Evolutionary conservation across 2,888 invertebrate genomes (phyloP).

Genomic region (Ormyrus labotus): DNA sequence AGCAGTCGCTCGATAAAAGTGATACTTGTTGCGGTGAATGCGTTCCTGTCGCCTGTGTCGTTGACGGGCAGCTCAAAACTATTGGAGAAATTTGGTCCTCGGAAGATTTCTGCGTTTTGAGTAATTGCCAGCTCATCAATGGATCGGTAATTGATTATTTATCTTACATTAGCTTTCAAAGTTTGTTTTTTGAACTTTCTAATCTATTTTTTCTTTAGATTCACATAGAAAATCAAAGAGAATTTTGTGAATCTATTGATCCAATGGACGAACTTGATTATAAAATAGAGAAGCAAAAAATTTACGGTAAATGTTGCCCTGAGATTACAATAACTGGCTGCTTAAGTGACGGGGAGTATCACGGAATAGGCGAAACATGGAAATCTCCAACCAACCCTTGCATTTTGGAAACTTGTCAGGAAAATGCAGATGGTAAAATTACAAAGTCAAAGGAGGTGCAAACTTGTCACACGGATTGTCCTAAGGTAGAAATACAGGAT

Average conservation of each 20-base stretch:
- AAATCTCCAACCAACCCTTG: slow-evolving; percentile 77
- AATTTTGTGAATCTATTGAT: slow-evolving; percentile 77
- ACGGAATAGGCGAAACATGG: slow-evolving; percentile 77
- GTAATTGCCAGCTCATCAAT: slow-evolving; percentile 77
- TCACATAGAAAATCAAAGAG: slow-evolving; percentile 74
- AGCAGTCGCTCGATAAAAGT: slow-evolving; percentile 76
- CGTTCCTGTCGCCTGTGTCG: slow-evolving; percentile 80
- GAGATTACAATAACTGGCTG: slow-evolving; percentile 78
- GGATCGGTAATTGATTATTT: slow-evolving; percentile 40
- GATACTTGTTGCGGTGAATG: slow-evolving; percentile 83
- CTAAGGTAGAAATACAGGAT: slow-evolving; percentile 60
- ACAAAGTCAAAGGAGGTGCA: slow-evolving; percentile 74
- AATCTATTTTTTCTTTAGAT: slow-evolving; percentile 37
- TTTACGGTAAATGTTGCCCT: slow-evolving; percentile 80
- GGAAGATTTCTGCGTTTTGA: slow-evolving; percentile 80
- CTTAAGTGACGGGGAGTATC: slow-evolving; percentile 75
- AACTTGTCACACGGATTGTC: slow-evolving; percentile 77
- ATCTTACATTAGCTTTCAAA: neutral
- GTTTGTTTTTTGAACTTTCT: slow-evolving; percentile 9
- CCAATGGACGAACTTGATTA: slow-evolving; percentile 74
- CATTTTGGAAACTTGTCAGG: slow-evolving; percentile 77
- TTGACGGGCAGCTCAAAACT: slow-evolving; percentile 75
- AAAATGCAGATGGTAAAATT: slow-evolving; percentile 75
- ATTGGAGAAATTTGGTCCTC: slow-evolving; percentile 80
- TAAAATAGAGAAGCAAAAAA: slow-evolving; percentile 76